Percentiles rank a stretch among this genome's conserved stretches.
phyloP scores from a whole-genome alignment of 2,113 vertebrate genomes.

The Coreoperca whiteheadi region DNA sequence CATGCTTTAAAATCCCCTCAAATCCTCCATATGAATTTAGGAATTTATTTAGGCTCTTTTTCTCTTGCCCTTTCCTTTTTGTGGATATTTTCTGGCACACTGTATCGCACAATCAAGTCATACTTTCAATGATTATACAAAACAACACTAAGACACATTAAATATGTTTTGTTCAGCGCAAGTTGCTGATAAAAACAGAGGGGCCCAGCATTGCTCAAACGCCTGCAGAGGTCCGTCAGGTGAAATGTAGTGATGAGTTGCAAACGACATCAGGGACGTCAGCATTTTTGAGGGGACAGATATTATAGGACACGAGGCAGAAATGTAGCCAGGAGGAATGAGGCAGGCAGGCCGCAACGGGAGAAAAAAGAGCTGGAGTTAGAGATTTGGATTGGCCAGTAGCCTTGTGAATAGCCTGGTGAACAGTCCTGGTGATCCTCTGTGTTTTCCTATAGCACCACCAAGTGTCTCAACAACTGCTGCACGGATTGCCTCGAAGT shows the following conservation, averaged over 20 bases:
- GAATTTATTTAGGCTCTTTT: not conserved
- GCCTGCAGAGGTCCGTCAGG: not conserved
- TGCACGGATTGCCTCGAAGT: too few species aligned
- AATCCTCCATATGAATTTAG: too few species aligned
- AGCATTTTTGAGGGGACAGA: not conserved
- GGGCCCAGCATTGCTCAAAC: not conserved
- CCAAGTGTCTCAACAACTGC: too few species aligned
- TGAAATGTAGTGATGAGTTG: not conserved
- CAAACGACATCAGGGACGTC: not conserved
- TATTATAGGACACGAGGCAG: not conserved
- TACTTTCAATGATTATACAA: not conserved
- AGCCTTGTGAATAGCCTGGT: too few species aligned
- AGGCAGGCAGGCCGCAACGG: not conserved
- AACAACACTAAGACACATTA: not conserved
- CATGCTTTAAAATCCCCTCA: not conserved
- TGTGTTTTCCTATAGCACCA: too few species aligned
- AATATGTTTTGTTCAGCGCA: not conserved
- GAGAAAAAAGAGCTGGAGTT: not conserved
- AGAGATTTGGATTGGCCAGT: not conserved
- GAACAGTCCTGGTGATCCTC: too few species aligned
- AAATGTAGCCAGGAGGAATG: not conserved
- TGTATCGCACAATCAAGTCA: not conserved
- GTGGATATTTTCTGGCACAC: not conserved
- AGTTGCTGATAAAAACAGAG: not conserved
- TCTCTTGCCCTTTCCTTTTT: too few species aligned